These are phyloP conservation scores for Progne subis DNA, from an alignment of 2,113 vertebrate species.

Conservation along the genomic window DNA sequence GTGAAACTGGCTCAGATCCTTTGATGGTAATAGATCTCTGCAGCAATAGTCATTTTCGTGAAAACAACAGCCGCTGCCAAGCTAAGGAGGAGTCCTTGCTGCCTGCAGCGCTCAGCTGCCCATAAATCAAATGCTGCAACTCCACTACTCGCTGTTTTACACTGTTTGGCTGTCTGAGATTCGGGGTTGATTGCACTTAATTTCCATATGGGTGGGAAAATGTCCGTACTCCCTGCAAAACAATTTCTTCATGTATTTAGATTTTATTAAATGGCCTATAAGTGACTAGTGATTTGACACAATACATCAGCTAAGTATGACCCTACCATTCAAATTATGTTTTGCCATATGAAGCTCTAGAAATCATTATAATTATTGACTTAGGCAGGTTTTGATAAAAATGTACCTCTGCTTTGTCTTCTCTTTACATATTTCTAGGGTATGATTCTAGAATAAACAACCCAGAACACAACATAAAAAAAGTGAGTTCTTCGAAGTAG, in stretches of 20 bases:
- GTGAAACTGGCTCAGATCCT: neutral
- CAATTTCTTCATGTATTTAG: neutral
- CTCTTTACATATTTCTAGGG: neutral
- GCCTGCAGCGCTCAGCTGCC: conserved; percentile 9
- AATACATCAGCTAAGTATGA: neutral
- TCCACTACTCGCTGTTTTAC: neutral
- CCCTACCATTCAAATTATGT: neutral
- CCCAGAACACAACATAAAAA: neutral
- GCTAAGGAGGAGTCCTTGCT: neutral
- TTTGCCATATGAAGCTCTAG: neutral
- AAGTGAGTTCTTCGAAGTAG: accelerated
- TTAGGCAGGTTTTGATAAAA: neutral
- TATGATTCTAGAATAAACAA: neutral
- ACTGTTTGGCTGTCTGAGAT: neutral
- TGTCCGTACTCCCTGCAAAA: neutral
- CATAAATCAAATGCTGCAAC: conserved; percentile 3
- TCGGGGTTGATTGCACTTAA: neutral
- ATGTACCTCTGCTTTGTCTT: neutral
- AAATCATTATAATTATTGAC: neutral
- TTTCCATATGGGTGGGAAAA: conserved; percentile 2
- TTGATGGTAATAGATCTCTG: neutral
- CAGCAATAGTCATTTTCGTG: neutral
- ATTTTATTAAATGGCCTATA: neutral
- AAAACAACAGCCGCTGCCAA: neutral
- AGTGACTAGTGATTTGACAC: neutral